phyloP scores from a whole-genome alignment of 1,140 invertebrate species.

The Anastrepha obliqua region DNA sequence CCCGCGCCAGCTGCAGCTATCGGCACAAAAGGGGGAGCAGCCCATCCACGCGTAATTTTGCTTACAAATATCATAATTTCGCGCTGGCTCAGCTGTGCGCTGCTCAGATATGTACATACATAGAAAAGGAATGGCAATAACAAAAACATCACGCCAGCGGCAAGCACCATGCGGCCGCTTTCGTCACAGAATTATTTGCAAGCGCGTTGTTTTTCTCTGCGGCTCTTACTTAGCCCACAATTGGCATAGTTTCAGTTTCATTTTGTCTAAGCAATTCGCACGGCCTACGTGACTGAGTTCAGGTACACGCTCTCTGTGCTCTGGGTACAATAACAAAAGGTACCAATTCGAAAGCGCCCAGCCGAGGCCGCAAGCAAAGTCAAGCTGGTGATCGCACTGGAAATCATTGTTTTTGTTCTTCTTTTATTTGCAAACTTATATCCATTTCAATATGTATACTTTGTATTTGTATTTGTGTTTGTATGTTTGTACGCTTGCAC shows the following conservation, averaged over 20 bases:
- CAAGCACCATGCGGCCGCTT: neutral
- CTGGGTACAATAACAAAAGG: neutral
- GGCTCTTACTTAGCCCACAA: neutral
- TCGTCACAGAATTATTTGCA: neutral
- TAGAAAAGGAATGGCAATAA: too few relatives aligned
- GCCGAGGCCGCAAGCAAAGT: neutral
- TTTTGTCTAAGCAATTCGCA: constrained; percentile 36
- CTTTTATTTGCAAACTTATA: neutral
- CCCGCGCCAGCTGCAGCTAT: neutral
- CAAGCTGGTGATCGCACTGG: neutral
- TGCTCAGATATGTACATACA: neutral
- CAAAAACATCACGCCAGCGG: neutral
- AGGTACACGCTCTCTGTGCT: neutral
- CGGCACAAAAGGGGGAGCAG: too few relatives aligned
- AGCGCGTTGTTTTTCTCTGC: neutral
- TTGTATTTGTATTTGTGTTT: neutral
- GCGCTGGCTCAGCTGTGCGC: too few relatives aligned
- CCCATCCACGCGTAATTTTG: too few relatives aligned
- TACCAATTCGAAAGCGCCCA: neutral
- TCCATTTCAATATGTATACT: neutral
- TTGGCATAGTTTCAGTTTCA: constrained; percentile 24
- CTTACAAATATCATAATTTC: too few relatives aligned
- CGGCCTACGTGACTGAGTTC: constrained; percentile 14
- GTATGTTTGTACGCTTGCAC: neutral
- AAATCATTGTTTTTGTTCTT: neutral